phyloP scores from a whole-genome alignment of 1,140 invertebrate genomes.

The Ceratina japonica region DNA sequence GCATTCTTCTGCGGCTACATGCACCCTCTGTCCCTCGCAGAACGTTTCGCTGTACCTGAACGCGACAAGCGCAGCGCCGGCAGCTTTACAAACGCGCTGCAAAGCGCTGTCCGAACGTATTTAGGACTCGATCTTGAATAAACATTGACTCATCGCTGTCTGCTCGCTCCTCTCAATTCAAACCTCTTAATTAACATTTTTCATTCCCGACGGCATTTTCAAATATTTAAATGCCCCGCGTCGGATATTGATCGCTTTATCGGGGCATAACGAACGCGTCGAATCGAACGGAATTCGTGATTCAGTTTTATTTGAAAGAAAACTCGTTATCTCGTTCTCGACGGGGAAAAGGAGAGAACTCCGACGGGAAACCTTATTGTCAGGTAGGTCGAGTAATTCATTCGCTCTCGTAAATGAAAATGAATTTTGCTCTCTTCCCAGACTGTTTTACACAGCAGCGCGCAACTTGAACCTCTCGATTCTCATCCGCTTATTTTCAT shows the following conservation, averaged over 20 bases:
- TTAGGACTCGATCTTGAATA: too few species aligned
- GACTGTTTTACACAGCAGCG: neutral
- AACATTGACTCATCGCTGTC: too few species aligned
- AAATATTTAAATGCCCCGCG: constrained; percentile 3
- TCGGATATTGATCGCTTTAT: neutral
- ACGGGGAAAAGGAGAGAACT: neutral
- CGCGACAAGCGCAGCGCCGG: too few species aligned
- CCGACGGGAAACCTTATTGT: constrained; percentile 7
- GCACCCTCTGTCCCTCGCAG: neutral
- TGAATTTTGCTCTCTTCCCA: neutral
- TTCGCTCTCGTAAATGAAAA: constrained; percentile 3
- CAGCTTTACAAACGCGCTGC: too few species aligned
- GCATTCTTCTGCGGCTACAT: constrained; percentile 44
- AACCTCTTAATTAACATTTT: too few species aligned
- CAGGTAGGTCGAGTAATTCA: neutral
- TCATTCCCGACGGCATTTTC: neutral
- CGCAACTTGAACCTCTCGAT: neutral
- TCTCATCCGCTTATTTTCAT: constrained; percentile 1
- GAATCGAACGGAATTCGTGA: neutral
- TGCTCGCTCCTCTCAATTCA: too few species aligned
- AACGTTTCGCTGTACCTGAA: neutral
- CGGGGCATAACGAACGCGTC: neutral
- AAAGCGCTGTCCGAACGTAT: too few species aligned
- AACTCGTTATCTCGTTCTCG: constrained; percentile 7
- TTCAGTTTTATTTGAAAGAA: neutral